Evolutionary conservation across 2,888 invertebrate species (phyloP), one percentile per base, ranked within the genome.

Genomic region (Clusia tigrina): DNA sequence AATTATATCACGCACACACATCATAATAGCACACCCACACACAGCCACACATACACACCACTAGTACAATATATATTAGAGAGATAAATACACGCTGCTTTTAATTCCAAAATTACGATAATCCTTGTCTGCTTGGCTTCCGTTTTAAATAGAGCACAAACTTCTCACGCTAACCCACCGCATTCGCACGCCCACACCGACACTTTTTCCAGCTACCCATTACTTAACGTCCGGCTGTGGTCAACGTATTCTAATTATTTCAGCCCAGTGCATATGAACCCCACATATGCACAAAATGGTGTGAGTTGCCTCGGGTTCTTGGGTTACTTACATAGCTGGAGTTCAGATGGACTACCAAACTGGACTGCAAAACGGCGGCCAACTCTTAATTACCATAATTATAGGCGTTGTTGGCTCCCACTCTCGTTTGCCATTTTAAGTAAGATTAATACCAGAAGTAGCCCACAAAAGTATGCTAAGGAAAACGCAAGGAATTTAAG

Each of bases 341-440:
- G 32, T 9, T 9, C 32, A n/a, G 42, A n/a, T 42, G n/a, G n/a
- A 10, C 3, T 42, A 17, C n/a, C n/a, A 10, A 42, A 42, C 42
- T 42, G 42, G 9, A 15, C 42, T 42, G 42, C 42, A n/a, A n/a
- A n/a, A 42, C 42, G 42, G 42, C 42, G n/a, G 6, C n/a, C n/a
- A 42, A 2, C 42, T 42, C n/a, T 42, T 42, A 42, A 42, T 42
- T 42, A 42, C 42, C 42, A n/a, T 42, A 42, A 42, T 42, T 42
- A 42, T 42, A 42, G 42, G 32, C 6, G 42, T 42, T 42, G n/a
- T n/a, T n/a, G n/a, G n/a, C n/a, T n/a, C n/a, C n/a, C 42, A n/a
- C 42, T 32, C 12, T 12, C 12, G 5, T 32, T 32, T 10, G 42
- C 42, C 42, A 17, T 42, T 42, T n/a, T 42, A 17, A 42, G 42